phyloP scores from a whole-genome alignment of 2,113 vertebrate species.

The Xyliphius kryptos region DNA sequence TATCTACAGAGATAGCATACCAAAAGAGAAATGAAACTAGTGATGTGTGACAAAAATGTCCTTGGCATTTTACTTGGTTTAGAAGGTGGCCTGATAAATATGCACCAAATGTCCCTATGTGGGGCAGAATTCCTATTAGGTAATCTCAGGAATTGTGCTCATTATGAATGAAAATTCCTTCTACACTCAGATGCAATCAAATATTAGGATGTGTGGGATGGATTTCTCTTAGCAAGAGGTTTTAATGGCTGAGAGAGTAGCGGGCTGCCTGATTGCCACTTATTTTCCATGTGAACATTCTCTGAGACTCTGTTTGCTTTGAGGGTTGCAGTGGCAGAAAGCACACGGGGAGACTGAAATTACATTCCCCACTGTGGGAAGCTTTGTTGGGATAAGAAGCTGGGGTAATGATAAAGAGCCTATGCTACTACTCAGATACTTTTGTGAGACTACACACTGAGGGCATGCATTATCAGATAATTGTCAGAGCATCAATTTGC shows the following conservation, averaged over 20 bases:
- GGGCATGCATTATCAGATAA: constrained; percentile 29
- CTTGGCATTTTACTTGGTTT: constrained; percentile 10
- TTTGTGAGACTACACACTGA: constrained; percentile 15
- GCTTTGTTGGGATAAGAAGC: constrained; percentile 30
- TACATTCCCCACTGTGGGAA: constrained; percentile 34
- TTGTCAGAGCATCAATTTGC: constrained; percentile 26
- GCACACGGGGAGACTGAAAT: constrained; percentile 42
- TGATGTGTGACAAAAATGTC: constrained; percentile 7
- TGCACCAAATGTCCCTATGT: constrained; percentile 11
- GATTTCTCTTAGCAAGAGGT: constrained; percentile 17
- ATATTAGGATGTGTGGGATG: constrained; percentile 28
- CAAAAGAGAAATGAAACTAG: constrained; percentile 3
- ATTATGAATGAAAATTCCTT: constrained; percentile 30
- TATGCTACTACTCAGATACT: constrained; percentile 25
- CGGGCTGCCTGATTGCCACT: constrained; percentile 40
- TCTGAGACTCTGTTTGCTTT: constrained; percentile 46
- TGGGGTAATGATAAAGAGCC: constrained; percentile 35
- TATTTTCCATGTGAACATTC: constrained; percentile 44
- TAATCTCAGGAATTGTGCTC: constrained; percentile 25
- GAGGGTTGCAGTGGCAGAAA: constrained; percentile 35
- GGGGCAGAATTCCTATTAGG: constrained; percentile 23
- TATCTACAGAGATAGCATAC: constrained; percentile 8
- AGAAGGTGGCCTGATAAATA: constrained; percentile 13
- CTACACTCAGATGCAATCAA: constrained; percentile 24
- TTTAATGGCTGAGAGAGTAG: constrained; percentile 35